phyloP scores from a whole-genome alignment of 2,797 vertebrate species.

The Alfaro cultratus region DNA sequence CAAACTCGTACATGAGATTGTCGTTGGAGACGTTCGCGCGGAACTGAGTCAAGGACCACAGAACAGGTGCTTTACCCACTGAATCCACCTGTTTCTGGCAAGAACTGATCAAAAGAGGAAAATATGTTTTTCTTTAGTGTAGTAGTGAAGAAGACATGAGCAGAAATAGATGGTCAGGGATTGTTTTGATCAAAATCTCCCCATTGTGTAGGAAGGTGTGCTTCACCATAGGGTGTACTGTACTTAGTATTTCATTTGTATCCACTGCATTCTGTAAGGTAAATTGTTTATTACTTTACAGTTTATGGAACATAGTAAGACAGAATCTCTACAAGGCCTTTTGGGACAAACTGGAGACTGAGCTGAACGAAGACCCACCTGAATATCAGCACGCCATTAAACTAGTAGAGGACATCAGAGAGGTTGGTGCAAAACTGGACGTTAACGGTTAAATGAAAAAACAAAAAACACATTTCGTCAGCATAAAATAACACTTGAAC shows the following conservation, averaged over 20 bases:
- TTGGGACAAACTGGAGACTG: slow-evolving; percentile 90
- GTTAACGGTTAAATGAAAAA: background rate
- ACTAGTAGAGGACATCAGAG: slow-evolving; percentile 92
- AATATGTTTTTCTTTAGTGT: background rate
- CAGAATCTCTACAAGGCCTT: slow-evolving; percentile 91
- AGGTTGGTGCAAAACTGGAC: slow-evolving; percentile 75
- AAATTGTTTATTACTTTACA: slow-evolving; percentile 50
- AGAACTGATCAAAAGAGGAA: background rate
- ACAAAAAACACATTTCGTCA: background rate
- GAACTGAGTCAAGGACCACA: slow-evolving; percentile 81
- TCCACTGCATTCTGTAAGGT: background rate
- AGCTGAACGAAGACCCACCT: slow-evolving; percentile 90
- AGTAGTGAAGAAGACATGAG: background rate
- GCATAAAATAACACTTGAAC: background rate
- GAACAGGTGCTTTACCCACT: slow-evolving; percentile 81
- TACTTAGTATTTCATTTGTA: background rate
- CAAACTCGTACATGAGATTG: slow-evolving; percentile 90
- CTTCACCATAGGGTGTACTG: background rate
- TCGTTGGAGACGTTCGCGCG: slow-evolving; percentile 84
- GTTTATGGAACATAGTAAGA: slow-evolving; percentile 86
- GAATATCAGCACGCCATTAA: slow-evolving; percentile 90
- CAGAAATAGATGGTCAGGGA: background rate
- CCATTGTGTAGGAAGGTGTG: background rate
- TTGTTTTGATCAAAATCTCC: background rate
- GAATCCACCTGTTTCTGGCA: background rate